Evolutionary conservation across 2,113 vertebrate species (phyloP).

Genomic region (Tetrao urogallus): DNA sequence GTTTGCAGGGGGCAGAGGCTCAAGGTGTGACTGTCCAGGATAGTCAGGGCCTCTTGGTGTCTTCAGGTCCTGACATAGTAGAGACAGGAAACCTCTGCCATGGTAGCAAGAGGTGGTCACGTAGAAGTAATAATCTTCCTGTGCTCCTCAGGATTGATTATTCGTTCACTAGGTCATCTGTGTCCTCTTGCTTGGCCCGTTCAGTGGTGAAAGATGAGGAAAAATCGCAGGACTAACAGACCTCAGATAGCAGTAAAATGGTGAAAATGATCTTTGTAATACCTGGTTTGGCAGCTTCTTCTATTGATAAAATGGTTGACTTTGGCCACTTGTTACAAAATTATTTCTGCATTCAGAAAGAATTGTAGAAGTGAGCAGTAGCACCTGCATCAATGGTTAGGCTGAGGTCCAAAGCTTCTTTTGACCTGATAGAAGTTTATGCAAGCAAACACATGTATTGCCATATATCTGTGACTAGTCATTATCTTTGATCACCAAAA

Average conservation of each 20-base stretch:
- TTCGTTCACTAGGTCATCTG: not conserved
- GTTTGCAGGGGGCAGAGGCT: not conserved
- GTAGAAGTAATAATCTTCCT: not conserved
- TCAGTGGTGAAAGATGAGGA: not conserved
- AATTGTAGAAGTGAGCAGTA: not conserved
- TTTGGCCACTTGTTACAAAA: not conserved
- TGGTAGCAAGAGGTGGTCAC: rapidly evolving
- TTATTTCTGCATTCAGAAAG: not conserved
- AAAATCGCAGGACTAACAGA: not conserved
- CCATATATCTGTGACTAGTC: not conserved
- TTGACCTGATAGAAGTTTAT: not conserved
- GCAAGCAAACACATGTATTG: not conserved
- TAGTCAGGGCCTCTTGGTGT: not conserved
- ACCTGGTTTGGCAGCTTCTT: not conserved
- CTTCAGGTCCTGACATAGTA: not conserved
- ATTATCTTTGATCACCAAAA: not conserved
- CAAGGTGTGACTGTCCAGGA: not conserved
- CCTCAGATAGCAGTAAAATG: not conserved
- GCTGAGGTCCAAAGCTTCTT: not conserved
- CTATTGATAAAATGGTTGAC: not conserved
- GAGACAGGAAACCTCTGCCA: not conserved
- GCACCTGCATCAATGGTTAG: not conserved
- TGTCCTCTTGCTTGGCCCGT: not conserved
- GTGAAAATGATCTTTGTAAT: not conserved
- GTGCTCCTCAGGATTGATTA: not conserved